Evolutionary conservation across 2,888 invertebrate genomes (phyloP).

Genomic region (Morpho deidamia): DNA sequence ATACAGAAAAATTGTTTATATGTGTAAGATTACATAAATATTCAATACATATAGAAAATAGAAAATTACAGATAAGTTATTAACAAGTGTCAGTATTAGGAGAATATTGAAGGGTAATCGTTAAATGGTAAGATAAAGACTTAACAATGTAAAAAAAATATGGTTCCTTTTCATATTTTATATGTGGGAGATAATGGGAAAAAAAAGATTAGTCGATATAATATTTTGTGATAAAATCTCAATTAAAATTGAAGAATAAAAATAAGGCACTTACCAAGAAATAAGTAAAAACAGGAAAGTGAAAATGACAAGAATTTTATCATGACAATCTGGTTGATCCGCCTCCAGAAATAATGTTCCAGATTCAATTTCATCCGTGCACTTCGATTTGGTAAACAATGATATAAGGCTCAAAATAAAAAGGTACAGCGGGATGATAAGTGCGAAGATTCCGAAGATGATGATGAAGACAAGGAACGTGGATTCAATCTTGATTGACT

Average conservation of each 20-base stretch:
- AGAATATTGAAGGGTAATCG: too few relatives aligned
- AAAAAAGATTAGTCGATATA: too few relatives aligned
- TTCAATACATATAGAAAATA: too few relatives aligned
- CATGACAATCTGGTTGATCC: constrained; percentile 57
- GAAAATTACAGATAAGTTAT: too few relatives aligned
- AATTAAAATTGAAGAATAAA: neutral
- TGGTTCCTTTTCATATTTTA: too few relatives aligned
- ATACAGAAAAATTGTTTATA: too few relatives aligned
- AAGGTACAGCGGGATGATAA: constrained; percentile 80
- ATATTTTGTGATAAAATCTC: too few relatives aligned
- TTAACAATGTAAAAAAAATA: too few relatives aligned
- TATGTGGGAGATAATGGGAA: too few relatives aligned
- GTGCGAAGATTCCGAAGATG: constrained; percentile 80
- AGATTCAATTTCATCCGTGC: constrained; percentile 59
- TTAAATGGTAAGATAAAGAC: too few relatives aligned
- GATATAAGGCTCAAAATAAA: constrained; percentile 75
- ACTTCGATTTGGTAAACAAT: constrained; percentile 55
- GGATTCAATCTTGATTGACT: constrained; percentile 85
- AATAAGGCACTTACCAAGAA: constrained; percentile 55
- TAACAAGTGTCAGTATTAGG: too few relatives aligned
- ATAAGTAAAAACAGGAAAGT: constrained; percentile 59
- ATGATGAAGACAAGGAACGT: constrained; percentile 82
- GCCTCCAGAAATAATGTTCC: constrained; percentile 58
- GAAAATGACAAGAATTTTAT: constrained; percentile 52
- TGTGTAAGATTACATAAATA: too few relatives aligned